Base-by-base conservation (phyloP, 2,888 invertebrate species). In the Argyresthia albistria region DNA sequence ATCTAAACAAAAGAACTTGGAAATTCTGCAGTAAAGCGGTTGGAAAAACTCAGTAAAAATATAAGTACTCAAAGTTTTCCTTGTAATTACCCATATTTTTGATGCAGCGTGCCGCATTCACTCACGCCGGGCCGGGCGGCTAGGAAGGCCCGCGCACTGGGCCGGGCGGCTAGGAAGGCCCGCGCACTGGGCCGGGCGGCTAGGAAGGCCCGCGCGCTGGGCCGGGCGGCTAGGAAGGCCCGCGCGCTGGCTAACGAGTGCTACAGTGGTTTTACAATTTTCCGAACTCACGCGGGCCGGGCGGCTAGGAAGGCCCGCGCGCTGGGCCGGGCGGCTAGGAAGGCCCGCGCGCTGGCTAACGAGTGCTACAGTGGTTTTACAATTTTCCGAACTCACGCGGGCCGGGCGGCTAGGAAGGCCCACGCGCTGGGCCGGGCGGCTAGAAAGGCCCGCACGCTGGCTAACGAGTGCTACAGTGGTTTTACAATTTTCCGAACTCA, bases 201-300 rank as follows among this genome's bases (percentile, higher is more conserved):
- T 8, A 15, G 35, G 47, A 1, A 8, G 39, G n/a, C 10, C 47
- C 11, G 35, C 15, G 50, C 39, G 11, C 39, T n/a, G n/a, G n/a
- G n/a, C n/a, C n/a, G n/a, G n/a, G n/a, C n/a, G n/a, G n/a, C n/a
- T n/a, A n/a, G n/a, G n/a, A n/a, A n/a, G n/a, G n/a, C n/a, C n/a
- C n/a, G n/a, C n/a, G n/a, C n/a, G n/a, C n/a, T 8, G 14, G 37
- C 16, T 25, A 25, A 25, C 25, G 25, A 10, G 42, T 42, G 50
- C 43, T 42, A 51, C 53, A 47, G 12, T 45, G 37, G 39, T 54
- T 53, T 35, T 35, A 25, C 25, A 46, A 53, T 46, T 46, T 46
- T 39, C 43, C 42, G 15, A 35, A 42, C 46, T 39, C 14, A 48
- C 56, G 58, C 58, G 59, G 57, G 61, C 58, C 60, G n/a, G n/a